Conservation (phyloP, 2,888 invertebrate species). For the Uropetala carovei region DNA sequence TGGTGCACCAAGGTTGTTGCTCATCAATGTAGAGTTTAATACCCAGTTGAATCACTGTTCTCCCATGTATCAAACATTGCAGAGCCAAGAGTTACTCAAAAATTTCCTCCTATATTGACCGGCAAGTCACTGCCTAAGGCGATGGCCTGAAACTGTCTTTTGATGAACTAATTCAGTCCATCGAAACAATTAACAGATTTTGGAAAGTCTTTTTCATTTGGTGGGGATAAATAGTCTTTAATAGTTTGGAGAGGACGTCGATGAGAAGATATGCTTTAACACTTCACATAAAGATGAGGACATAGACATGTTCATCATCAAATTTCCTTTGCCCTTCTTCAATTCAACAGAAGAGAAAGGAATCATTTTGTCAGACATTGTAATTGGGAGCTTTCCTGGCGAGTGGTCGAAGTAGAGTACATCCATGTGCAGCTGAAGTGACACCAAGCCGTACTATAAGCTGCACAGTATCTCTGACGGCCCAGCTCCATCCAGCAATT, state of each 20-base stretch:
- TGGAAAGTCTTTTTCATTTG: neutral
- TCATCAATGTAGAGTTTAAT: neutral
- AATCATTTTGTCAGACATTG: slow-evolving; percentile 43
- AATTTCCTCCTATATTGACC: neutral
- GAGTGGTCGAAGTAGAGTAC: slow-evolving; percentile 36
- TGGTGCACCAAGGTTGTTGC: neutral
- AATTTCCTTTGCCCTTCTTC: slow-evolving; percentile 20
- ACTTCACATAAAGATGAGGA: neutral
- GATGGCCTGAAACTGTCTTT: neutral
- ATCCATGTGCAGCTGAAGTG: slow-evolving; percentile 42
- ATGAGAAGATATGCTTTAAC: neutral
- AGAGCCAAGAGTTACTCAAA: too few species aligned
- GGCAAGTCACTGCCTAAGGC: neutral
- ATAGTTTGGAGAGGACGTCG: neutral
- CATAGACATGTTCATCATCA: neutral
- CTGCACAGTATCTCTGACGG: slow-evolving; percentile 47
- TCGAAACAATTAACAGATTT: neutral
- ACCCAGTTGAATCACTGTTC: neutral
- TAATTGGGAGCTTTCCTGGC: slow-evolving; percentile 50
- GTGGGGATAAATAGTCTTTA: neutral
- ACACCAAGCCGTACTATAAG: slow-evolving; percentile 22
- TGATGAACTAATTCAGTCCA: neutral
- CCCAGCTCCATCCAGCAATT: slow-evolving; percentile 50
- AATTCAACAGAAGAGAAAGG: slow-evolving; percentile 18
- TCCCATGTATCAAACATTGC: neutral